Evolutionary conservation across 2,113 vertebrate genomes (phyloP).

Genomic region (Dryoscopus gambensis): DNA sequence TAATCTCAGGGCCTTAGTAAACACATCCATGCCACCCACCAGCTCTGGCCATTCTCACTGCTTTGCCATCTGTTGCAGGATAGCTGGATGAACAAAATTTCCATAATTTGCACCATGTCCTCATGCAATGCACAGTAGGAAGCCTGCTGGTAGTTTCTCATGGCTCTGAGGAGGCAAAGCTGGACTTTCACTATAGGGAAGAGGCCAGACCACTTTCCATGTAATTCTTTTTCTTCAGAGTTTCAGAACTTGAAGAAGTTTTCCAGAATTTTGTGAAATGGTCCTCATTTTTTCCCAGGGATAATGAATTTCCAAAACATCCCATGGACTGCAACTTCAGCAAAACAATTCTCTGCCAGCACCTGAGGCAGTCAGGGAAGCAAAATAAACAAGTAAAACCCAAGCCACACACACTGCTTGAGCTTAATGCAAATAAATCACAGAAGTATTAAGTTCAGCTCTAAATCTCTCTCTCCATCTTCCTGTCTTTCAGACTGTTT

Average conservation of each 20-base stretch:
- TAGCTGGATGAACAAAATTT: neutral
- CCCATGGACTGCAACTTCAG: neutral
- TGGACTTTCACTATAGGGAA: neutral
- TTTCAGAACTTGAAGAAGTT: neutral
- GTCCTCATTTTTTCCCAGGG: neutral
- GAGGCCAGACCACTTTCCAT: neutral
- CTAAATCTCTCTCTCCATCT: constrained; percentile 2
- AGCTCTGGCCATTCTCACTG: constrained; percentile 17
- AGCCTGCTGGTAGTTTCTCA: neutral
- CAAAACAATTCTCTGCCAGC: constrained; percentile 1
- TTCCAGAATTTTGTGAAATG: neutral
- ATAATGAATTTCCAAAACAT: neutral
- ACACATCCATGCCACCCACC: neutral
- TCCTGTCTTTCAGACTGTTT: neutral
- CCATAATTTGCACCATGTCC: constrained; percentile 8
- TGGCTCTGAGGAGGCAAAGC: neutral
- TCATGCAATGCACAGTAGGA: neutral
- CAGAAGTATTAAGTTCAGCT: constrained; percentile 6
- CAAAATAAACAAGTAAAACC: constrained; percentile 42
- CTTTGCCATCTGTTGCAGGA: constrained; percentile 51
- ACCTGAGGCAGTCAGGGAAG: neutral
- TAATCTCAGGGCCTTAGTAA: constrained; percentile 10
- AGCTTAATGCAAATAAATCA: constrained; percentile 40
- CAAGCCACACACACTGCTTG: neutral
- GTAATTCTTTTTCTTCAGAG: neutral